These are phyloP conservation scores for Euphydryas editha DNA, from an alignment of 2,888 invertebrate genomes.

Conservation along the genomic window DNA sequence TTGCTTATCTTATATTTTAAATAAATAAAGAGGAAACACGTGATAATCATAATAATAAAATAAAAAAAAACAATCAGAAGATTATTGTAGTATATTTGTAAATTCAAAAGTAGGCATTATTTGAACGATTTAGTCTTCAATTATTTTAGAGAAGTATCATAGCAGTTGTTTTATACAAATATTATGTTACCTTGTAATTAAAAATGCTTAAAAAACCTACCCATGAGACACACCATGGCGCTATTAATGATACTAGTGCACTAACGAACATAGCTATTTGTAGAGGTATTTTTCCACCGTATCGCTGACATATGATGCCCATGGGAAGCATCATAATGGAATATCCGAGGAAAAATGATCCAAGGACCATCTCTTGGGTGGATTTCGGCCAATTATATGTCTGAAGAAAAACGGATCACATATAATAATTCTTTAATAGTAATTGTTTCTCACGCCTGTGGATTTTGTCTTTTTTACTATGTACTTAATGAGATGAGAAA, in stretches of 20 bases:
- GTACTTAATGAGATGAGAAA: too few species aligned
- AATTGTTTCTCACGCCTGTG: too few species aligned
- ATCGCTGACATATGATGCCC: constrained; percentile 83
- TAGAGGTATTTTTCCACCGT: constrained; percentile 85
- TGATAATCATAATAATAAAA: neutral
- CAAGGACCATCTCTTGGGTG: constrained; percentile 65
- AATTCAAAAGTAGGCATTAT: too few species aligned
- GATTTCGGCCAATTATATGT: constrained; percentile 64
- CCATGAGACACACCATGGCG: constrained; percentile 48
- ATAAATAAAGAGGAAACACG: too few species aligned
- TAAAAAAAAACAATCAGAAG: too few species aligned
- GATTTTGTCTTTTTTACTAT: too few species aligned
- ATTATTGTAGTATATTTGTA: too few species aligned
- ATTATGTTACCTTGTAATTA: neutral
- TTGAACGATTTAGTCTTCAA: too few species aligned
- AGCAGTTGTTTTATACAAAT: neutral
- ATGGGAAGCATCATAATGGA: constrained; percentile 78
- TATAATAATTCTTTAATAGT: too few species aligned
- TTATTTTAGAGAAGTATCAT: too few species aligned
- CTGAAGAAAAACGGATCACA: constrained; percentile 48
- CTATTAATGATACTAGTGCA: constrained; percentile 50
- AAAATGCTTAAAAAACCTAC: constrained; percentile 33
- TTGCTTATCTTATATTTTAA: too few species aligned
- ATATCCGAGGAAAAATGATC: constrained; percentile 82
- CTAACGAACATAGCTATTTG: constrained; percentile 66